Percentiles rank a stretch among this genome's conserved stretches.
phyloP scores from a whole-genome alignment of 37 sponge, comb jelly and placozoan species.

The Spongilla lacustris region DNA sequence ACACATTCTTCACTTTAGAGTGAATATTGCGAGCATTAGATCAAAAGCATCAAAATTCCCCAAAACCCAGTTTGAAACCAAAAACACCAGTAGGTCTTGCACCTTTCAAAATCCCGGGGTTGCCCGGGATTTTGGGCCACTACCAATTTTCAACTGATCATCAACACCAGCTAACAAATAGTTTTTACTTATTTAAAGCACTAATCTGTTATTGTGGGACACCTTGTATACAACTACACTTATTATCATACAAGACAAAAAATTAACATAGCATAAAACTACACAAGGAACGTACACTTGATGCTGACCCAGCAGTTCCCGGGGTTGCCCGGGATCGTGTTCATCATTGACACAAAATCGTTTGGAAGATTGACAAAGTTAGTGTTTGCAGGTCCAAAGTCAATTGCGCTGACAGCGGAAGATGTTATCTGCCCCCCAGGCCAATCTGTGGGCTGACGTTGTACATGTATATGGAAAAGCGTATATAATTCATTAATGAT shows the following conservation, averaged over 20 bases:
- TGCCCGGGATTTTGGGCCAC: background rate
- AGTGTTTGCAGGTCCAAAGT: background rate
- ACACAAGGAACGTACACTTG: background rate
- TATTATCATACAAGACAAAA: too few relatives aligned
- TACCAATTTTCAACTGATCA: too few relatives aligned
- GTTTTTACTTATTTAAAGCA: too few relatives aligned
- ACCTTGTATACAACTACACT: too few relatives aligned
- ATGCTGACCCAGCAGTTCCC: background rate
- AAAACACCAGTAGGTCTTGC: too few relatives aligned
- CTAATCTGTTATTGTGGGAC: too few relatives aligned
- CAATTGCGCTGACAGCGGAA: background rate
- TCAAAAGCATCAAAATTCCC: too few relatives aligned
- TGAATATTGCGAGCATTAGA: too few relatives aligned
- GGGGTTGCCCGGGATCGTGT: background rate
- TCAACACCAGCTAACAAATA: too few relatives aligned
- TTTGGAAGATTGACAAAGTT: background rate
- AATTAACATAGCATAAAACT: too few relatives aligned
- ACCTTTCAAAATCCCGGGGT: background rate
- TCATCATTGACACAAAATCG: background rate
- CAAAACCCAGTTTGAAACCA: too few relatives aligned
- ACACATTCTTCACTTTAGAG: too few relatives aligned
- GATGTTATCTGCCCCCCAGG: background rate
- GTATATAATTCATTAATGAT: background rate
- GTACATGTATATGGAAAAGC: background rate
- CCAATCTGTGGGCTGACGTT: background rate